A percentile compares a stretch with the other conserved stretches of the same genome.
These are phyloP conservation scores for Lepidochitona cinerea DNA, from an alignment of 2,888 invertebrate species.

Conservation along the genomic window DNA sequence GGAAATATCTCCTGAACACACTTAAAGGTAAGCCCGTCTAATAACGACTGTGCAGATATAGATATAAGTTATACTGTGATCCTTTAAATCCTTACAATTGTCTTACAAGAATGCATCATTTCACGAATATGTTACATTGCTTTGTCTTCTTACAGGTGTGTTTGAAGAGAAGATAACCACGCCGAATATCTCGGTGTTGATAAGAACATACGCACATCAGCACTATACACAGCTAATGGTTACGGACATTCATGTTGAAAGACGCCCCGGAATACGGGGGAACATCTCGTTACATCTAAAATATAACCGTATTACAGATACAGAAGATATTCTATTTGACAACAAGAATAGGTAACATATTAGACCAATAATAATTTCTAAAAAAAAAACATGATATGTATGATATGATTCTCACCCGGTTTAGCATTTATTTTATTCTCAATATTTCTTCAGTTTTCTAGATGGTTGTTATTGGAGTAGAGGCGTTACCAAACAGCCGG, in stretches of 20 bases:
- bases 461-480: background rate
- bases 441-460: background rate
- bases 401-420: too few species aligned
- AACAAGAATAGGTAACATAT: slow-evolving; percentile 7
- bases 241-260: slow-evolving; percentile 29
- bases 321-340: background rate
- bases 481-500: background rate
- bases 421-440: background rate
- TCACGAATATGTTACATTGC: too few species aligned
- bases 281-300: slow-evolving; percentile 11
- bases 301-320: background rate
- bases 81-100: background rate
- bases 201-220: slow-evolving; percentile 42
- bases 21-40: too few species aligned
- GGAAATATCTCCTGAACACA: background rate
- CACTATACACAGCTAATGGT: slow-evolving; percentile 43
- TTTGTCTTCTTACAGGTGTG: slow-evolving; percentile 24
- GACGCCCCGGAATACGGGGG: background rate
- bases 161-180: slow-evolving; percentile 40
- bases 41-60: too few species aligned
- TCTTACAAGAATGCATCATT: background rate
- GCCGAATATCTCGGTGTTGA: slow-evolving; percentile 36
- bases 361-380: too few species aligned
- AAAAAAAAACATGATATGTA: too few species aligned
- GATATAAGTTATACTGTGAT: background rate